Evolutionary conservation across 1,140 invertebrate genomes (phyloP), one percentile per base, ranked within the genome.

Genomic region (Leptestheria dahalacensis): DNA sequence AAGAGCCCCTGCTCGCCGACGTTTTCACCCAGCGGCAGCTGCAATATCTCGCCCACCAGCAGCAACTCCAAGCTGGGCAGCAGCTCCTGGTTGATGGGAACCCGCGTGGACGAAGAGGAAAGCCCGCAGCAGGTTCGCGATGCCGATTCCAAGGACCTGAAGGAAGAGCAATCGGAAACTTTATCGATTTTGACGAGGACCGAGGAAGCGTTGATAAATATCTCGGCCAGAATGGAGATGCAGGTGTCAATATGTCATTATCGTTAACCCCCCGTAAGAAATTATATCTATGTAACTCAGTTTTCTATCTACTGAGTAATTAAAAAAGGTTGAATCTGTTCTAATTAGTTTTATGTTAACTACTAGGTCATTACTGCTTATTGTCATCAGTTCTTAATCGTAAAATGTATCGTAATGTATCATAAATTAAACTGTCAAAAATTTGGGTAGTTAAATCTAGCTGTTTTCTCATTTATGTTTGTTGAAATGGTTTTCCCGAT

Each of bases 121-220:
- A 57, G 33, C 48, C 49, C 21, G 63, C 59, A 26, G 61, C 64
- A 53, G 21, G 10, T 60, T 20, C 28, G 52, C 52, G 51, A 59
- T 54, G 41, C 28, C 62, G 47, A 52, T 61, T 24, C 41, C n/a
- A 64, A 51, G 41, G 63, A 64, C 33, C 6, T 41, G 47, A 57
- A 64, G 29, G 64, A 62, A 26, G 65, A 11, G 29, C 59, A 20
- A 41, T 9, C 33, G 4, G 33, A 24, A 2, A 55, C 53, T 20
- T 20, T 55, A 28, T 11, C 53, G 10, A 55, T 55, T 29, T 18
- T 55, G 10, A 55, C 26, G 21, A 26, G 33, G 20, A 55, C 53
- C 10, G 53, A 55, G 20, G 24, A 55, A 55, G 53, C 33, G 15
- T 28, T 55, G 26, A 55, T 29, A 12, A 33, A 26, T 15, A 15